Percentiles rank a stretch among this genome's conserved stretches.
These are phyloP conservation scores for Pseudomugil gertrudae DNA, from an alignment of 2,797 vertebrate genomes.

Conservation along the genomic window DNA sequence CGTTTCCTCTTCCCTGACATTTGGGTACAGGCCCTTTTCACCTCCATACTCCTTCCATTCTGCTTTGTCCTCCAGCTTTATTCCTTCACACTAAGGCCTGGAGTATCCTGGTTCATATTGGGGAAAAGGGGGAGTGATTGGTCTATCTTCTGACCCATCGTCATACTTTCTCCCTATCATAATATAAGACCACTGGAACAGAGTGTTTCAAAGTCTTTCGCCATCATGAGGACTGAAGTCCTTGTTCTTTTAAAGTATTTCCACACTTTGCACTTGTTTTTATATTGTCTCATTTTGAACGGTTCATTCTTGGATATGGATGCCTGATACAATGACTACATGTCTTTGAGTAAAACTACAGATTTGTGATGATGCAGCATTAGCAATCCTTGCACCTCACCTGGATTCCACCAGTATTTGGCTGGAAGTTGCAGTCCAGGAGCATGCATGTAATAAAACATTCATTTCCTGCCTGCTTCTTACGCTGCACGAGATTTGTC, in stretches of 20 bases:
- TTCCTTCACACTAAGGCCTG: too few relatives aligned
- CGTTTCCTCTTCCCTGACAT: background rate
- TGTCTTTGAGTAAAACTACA: background rate
- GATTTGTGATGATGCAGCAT: background rate
- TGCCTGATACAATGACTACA: background rate
- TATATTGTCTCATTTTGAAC: background rate
- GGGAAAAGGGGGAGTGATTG: background rate
- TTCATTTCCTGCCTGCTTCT: conserved; percentile 41
- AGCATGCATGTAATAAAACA: conserved; percentile 25
- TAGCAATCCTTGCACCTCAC: background rate
- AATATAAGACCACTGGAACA: background rate
- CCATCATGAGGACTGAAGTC: background rate
- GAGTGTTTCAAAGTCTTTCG: background rate
- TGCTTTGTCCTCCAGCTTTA: background rate
- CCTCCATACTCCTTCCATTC: background rate
- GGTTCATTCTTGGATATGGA: background rate
- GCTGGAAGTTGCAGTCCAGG: conserved; percentile 4
- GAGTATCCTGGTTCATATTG: background rate
- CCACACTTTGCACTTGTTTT: background rate
- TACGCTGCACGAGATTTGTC: too few relatives aligned
- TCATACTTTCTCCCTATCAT: too few relatives aligned
- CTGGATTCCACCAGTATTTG: conserved; percentile 6
- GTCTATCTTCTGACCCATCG: background rate
- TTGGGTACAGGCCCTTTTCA: background rate
- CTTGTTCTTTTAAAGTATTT: too few relatives aligned